These are phyloP conservation scores for Arothron firmamentum DNA, from an alignment of 2,113 vertebrate species.

Conservation along the genomic window DNA sequence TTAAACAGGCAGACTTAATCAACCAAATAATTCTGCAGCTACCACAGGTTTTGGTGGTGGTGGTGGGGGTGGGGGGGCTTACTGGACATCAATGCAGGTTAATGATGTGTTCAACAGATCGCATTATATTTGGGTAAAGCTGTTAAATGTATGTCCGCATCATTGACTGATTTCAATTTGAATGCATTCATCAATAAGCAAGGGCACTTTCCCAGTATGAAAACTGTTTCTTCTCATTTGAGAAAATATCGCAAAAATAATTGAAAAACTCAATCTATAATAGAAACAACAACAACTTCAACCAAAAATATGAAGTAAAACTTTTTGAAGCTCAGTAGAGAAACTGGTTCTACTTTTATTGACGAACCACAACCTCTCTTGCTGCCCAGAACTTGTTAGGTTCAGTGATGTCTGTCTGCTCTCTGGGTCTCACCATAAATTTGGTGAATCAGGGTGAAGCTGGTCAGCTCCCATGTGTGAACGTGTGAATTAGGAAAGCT, in stretches of 20 bases:
- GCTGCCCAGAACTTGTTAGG: too few relatives aligned
- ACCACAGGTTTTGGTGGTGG: neutral
- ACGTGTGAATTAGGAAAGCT: slow-evolving; percentile 33
- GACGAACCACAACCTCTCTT: too few relatives aligned
- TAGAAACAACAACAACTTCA: too few relatives aligned
- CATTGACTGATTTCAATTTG: slow-evolving; percentile 25
- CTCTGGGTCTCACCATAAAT: neutral
- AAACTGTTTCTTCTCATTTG: too few relatives aligned
- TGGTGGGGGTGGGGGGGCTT: too few relatives aligned
- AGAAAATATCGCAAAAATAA: too few relatives aligned
- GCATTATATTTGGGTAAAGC: slow-evolving; percentile 35
- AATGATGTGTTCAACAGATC: slow-evolving; percentile 17
- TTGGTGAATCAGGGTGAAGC: slow-evolving; percentile 14
- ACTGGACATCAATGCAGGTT: too few relatives aligned
- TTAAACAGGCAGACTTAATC: too few relatives aligned
- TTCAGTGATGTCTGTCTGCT: neutral
- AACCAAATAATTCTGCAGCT: slow-evolving; percentile 14
- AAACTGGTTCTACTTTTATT: too few relatives aligned
- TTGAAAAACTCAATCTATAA: too few relatives aligned
- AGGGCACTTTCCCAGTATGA: too few relatives aligned
- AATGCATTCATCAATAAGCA: too few relatives aligned
- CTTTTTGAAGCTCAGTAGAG: neutral
- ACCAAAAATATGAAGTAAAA: neutral
- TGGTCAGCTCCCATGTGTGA: slow-evolving; percentile 34
- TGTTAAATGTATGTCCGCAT: slow-evolving; percentile 26